These are phyloP conservation scores for Calameuta filiformis DNA, from an alignment of 2,888 invertebrate genomes.

Conservation along the genomic window DNA sequence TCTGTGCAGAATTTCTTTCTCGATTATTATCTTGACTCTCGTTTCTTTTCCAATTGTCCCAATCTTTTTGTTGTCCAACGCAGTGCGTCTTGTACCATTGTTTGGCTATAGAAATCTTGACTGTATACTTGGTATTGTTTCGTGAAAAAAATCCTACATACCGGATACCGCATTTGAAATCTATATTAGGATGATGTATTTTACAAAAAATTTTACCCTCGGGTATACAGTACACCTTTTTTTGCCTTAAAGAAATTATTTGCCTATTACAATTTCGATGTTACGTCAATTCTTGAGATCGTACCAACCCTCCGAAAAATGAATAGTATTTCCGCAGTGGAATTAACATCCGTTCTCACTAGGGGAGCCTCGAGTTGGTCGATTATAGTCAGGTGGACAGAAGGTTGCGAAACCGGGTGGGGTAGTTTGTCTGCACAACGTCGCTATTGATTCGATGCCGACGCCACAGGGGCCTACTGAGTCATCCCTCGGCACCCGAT, in stretches of 20 bases:
- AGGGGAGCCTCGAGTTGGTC: not conserved
- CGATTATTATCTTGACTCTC: not conserved
- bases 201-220: not conserved
- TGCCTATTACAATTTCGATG: not conserved
- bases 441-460: slow-evolving; percentile 4
- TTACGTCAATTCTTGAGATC: not conserved
- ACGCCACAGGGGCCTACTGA: not conserved
- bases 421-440: not conserved
- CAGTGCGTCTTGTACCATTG: not conserved
- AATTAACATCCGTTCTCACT: not conserved
- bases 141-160: not conserved
- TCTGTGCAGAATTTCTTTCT: not conserved
- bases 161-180: not conserved
- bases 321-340: not conserved
- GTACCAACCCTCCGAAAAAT: not conserved
- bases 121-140: not conserved
- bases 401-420: not conserved
- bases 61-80: not conserved
- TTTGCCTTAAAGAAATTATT: not conserved
- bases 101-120: not conserved
- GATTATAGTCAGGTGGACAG: not conserved
- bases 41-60: not conserved
- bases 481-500: not conserved
- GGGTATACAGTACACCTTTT: not conserved
- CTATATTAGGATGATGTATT: not conserved